Evolutionary conservation across 1,140 invertebrate species (phyloP).

Genomic region (Leptopilina clavipes): DNA sequence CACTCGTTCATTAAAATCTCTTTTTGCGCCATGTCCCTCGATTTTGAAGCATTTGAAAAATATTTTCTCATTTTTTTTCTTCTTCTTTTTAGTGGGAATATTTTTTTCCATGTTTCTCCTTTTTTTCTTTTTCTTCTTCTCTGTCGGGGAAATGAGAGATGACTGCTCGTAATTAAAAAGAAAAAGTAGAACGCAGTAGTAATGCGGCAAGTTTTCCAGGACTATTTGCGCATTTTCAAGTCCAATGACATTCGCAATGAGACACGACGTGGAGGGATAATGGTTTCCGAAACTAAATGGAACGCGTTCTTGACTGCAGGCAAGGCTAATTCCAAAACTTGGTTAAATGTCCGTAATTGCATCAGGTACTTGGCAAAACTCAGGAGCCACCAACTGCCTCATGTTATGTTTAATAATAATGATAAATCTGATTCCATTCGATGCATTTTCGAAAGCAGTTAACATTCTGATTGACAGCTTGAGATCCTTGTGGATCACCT

Average conservation of each 20-base stretch:
- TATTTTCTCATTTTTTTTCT: neutral
- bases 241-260: slow-evolving; percentile 53
- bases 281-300: slow-evolving; percentile 71
- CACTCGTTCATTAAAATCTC: slow-evolving; percentile 27
- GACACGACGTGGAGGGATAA: slow-evolving; percentile 63
- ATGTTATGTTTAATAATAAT: slow-evolving; percentile 5
- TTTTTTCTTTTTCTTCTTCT: neutral
- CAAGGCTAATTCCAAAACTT: slow-evolving; percentile 70
- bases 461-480: neutral
- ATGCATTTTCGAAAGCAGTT: neutral
- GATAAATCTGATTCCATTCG: neutral
- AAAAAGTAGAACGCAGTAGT: slow-evolving; percentile 49
- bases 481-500: neutral
- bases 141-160: neutral
- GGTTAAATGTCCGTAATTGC: slow-evolving; percentile 71
- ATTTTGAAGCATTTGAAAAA: neutral
- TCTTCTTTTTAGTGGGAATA: neutral
- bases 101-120: neutral
- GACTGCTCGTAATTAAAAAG: slow-evolving; percentile 36
- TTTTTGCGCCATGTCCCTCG: neutral
- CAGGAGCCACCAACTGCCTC: neutral
- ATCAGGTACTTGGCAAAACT: slow-evolving; percentile 41
- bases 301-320: slow-evolving; percentile 58
- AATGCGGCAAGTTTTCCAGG: slow-evolving; percentile 48
- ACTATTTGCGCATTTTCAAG: slow-evolving; percentile 42